Evolutionary conservation across 2,888 invertebrate species (phyloP).

Genomic region (Lasioglossum leucozonium): DNA sequence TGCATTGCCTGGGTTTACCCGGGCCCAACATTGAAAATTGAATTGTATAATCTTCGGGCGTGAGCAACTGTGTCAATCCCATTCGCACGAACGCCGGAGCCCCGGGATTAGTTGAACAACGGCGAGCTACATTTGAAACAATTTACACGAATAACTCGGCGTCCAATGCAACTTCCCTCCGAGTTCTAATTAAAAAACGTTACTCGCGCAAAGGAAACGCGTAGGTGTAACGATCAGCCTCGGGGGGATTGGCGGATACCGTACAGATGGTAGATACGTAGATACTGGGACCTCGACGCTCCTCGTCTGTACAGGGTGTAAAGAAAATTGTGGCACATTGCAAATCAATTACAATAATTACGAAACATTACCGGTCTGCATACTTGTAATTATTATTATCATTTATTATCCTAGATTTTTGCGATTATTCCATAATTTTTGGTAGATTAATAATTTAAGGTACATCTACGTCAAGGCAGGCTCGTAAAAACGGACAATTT

Average conservation of each 20-base stretch:
- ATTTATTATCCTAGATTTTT: too few relatives aligned
- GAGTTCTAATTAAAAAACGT: conserved; percentile 34
- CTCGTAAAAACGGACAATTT: too few relatives aligned
- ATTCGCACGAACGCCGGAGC: background rate
- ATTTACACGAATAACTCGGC: conserved; percentile 19
- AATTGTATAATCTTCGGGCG: background rate
- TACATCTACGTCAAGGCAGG: too few relatives aligned
- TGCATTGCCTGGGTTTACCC: too few relatives aligned
- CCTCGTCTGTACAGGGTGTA: background rate
- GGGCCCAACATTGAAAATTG: background rate
- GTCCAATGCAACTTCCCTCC: conserved; percentile 19
- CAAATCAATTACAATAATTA: background rate
- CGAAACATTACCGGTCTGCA: too few relatives aligned
- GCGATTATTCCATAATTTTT: too few relatives aligned
- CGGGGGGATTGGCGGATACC: conserved; percentile 19
- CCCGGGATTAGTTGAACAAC: background rate
- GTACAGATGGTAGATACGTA: conserved; percentile 40
- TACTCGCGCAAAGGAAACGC: conserved; percentile 39
- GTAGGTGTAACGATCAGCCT: conserved; percentile 42
- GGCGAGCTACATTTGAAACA: conserved; percentile 22
- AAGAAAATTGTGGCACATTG: background rate
- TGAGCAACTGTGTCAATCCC: background rate
- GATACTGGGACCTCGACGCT: conserved; percentile 28
- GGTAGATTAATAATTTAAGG: too few relatives aligned
- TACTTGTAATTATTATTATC: too few relatives aligned